Evolutionary conservation across 1,140 invertebrate genomes (phyloP).

Genomic region (Neodiprion virginianus): DNA sequence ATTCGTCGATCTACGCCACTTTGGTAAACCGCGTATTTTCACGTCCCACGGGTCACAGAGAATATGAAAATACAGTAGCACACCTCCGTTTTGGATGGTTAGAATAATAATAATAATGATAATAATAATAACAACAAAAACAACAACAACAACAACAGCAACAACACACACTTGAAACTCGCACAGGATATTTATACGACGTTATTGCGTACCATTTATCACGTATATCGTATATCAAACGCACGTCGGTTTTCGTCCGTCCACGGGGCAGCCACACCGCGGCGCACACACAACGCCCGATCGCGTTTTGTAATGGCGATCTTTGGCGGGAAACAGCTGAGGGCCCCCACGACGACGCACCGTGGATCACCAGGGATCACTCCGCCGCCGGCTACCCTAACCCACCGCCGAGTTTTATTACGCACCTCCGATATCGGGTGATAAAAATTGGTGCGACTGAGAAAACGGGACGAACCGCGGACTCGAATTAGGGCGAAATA

Average conservation of each 20-base stretch:
- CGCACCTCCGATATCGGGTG: no score
- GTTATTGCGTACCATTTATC: no score
- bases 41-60: slow-evolving; percentile 1
- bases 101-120: neutral
- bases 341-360: slow-evolving; percentile 53
- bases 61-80: neutral
- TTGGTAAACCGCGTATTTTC: neutral
- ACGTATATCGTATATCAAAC: neutral
- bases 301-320: slow-evolving; percentile 65
- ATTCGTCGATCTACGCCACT: slow-evolving; percentile 35
- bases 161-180: no score
- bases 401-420: no score
- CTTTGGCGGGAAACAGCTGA: slow-evolving; percentile 75
- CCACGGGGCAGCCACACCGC: slow-evolving; percentile 45
- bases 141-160: no score
- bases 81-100: neutral
- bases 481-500: neutral
- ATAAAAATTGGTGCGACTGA: no score
- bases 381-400: slow-evolving; percentile 52
- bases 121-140: neutral
- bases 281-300: slow-evolving; percentile 28
- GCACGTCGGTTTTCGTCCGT: slow-evolving; percentile 17
- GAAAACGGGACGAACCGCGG: no score
- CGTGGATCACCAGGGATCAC: slow-evolving; percentile 57
- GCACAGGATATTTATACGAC: no score